Percentiles rank a stretch among this genome's conserved stretches.
These are phyloP conservation scores for Tarsius wallacei DNA, from an alignment of 2,797 vertebrate species.

Conservation along the genomic window DNA sequence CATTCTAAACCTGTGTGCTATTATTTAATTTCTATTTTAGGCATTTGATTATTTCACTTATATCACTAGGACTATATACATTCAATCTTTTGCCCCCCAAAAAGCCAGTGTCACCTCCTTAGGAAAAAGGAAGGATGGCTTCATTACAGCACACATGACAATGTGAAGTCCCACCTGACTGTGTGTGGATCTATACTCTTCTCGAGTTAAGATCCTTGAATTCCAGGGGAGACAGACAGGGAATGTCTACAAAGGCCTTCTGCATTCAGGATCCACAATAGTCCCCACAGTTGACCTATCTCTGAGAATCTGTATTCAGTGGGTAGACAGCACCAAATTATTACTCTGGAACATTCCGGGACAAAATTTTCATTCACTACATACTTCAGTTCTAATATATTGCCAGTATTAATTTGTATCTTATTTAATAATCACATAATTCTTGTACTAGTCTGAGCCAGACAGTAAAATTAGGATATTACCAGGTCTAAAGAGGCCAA, in stretches of 20 bases:
- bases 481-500: background rate
- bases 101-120: background rate
- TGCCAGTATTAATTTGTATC: slow-evolving; percentile 28
- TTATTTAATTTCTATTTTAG: background rate
- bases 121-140: background rate
- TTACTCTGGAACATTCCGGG: slow-evolving; percentile 43
- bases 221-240: slow-evolving; percentile 1
- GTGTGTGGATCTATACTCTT: background rate
- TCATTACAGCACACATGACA: background rate
- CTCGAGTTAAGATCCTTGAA: background rate
- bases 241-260: background rate
- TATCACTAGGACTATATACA: background rate
- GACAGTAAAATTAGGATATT: slow-evolving; percentile 56
- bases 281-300: background rate
- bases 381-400: background rate
- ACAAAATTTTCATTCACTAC: background rate
- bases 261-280: background rate
- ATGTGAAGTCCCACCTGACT: background rate
- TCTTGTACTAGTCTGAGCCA: slow-evolving; percentile 18
- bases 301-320: slow-evolving; percentile 3
- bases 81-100: background rate
- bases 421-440: slow-evolving; percentile 51
- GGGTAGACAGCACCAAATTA: background rate
- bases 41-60: slow-evolving; percentile 15
- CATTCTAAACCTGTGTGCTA: background rate